Evolutionary conservation across 2,797 vertebrate genomes (phyloP), one percentile per base, ranked within the genome.

Genomic region (Molossus alvarezi): DNA sequence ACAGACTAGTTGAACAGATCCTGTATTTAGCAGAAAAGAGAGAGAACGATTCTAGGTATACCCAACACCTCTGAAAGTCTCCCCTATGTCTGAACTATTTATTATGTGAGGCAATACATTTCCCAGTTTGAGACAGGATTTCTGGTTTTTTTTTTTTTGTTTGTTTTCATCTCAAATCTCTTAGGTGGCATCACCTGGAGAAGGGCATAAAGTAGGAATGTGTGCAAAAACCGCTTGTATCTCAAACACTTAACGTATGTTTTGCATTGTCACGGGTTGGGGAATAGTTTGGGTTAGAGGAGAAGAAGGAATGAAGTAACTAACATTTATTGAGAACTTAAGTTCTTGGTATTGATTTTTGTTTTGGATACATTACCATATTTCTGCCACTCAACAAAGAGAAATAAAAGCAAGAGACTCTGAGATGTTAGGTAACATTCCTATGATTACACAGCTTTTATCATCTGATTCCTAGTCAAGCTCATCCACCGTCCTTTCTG

Each of bases 331-430:
- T 79, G 41, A 65, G 41, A 75, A 83, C 3, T 58, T 33, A 37
- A 12, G 1, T 84, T 90, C 33, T 75, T 89, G 64, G 55, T 2
- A 29, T 58, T 81, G 57, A 25, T 94, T 95, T 76, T 51, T 27
- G 11, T 58, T 81, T 67, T 21, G 17, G 25, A 72, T 53, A 58
- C 1, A 8, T 67, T 62, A 64, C 37, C 27, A 29, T 29, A 71
- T 64, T 77, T 94, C 41, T 23, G 27, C 37, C 12, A 55, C 6
- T 91, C 64, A 65, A 23, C 13, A 77, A 53, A 83, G 58, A 85
- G 69, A 72, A 60, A 72, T 12, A 85, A 81, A 73, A 92, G 64
- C 60, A 29, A 9, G 72, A 84, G 64, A 75, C 45, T 91, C 75
- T 71, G 64, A 48, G 60, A 27, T 80, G 60, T 18, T 84, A 85